Conservation (phyloP, 2,797 vertebrate genomes). For the Neopelma chrysocephalum region DNA sequence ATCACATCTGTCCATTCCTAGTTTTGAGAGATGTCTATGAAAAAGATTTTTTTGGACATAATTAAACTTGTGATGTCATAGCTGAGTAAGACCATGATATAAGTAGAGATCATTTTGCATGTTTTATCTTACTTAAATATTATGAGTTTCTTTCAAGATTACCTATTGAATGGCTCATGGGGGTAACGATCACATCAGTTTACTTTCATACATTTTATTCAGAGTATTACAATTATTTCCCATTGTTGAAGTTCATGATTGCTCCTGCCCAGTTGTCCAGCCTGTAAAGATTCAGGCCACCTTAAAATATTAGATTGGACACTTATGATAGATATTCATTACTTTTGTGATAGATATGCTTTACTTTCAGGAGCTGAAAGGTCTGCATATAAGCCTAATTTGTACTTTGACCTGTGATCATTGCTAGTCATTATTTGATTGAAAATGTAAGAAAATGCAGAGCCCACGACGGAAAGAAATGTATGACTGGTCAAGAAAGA, state of each 20-base stretch:
- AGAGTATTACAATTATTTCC: not conserved
- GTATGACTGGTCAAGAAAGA: not conserved
- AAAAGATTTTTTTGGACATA: not conserved
- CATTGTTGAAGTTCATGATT: not conserved
- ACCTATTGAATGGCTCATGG: not conserved
- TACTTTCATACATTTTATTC: conserved; percentile 11
- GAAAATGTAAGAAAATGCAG: not conserved
- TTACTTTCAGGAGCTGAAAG: not conserved
- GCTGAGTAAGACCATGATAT: not conserved
- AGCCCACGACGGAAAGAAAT: not conserved
- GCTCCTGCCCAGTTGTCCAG: not conserved
- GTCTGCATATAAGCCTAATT: not conserved
- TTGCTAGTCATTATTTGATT: not conserved
- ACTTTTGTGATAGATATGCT: not conserved
- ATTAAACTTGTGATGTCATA: not conserved
- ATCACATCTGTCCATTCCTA: not conserved
- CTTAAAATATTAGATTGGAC: not conserved
- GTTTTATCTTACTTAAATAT: conserved; percentile 26
- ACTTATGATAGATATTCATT: not conserved
- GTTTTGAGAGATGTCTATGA: not conserved
- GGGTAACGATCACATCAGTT: not conserved
- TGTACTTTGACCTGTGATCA: not conserved
- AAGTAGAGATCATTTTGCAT: not conserved
- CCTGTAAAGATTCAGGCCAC: not conserved
- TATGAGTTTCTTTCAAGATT: not conserved